Percentiles rank a stretch among this genome's conserved stretches.
Conservation (phyloP, 2,797 vertebrate genomes). For the Diplodus sargus region DNA sequence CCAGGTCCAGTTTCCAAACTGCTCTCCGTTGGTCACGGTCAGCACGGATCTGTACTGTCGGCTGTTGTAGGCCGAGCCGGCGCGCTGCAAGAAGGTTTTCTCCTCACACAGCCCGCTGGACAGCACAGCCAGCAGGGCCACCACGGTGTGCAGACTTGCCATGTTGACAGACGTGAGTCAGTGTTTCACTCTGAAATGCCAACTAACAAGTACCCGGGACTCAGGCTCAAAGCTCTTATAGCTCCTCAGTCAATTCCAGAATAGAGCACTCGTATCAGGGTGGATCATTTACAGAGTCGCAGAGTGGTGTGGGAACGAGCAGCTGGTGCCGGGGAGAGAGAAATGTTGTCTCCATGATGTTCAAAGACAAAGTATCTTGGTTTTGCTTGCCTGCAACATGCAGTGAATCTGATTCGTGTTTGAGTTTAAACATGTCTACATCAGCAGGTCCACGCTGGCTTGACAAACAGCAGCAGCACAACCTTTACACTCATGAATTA, state of each 20-base stretch:
- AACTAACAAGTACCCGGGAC: conserved; percentile 14
- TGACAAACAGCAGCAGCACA: conserved; percentile 2
- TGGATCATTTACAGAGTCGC: conserved; percentile 74
- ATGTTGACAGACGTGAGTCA: conserved; percentile 55
- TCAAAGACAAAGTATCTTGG: not conserved
- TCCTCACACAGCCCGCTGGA: conserved; percentile 45
- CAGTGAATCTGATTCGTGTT: not conserved
- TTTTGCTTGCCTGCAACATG: not conserved
- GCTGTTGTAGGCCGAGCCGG: conserved; percentile 65
- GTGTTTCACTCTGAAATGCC: conserved; percentile 25
- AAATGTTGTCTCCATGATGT: not conserved
- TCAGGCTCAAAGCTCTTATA: conserved; percentile 57
- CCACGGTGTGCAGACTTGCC: conserved; percentile 39
- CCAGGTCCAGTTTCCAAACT: conserved; percentile 78
- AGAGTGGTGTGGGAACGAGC: conserved; percentile 64
- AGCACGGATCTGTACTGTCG: conserved; percentile 65
- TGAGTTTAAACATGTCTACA: not conserved
- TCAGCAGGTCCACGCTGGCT: not conserved
- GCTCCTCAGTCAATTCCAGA: conserved; percentile 18
- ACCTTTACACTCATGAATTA: not conserved
- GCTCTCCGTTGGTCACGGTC: conserved; percentile 70
- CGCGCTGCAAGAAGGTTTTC: conserved; percentile 61
- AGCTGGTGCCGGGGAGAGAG: conserved; percentile 55
- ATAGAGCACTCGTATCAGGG: conserved; percentile 32
- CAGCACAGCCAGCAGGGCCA: conserved; percentile 64